A percentile compares a stretch with the other conserved stretches of the same genome.
These are phyloP conservation scores for Drosophila aff. DNA, from an alignment of 1,140 invertebrate genomes.

Conservation along the genomic window DNA sequence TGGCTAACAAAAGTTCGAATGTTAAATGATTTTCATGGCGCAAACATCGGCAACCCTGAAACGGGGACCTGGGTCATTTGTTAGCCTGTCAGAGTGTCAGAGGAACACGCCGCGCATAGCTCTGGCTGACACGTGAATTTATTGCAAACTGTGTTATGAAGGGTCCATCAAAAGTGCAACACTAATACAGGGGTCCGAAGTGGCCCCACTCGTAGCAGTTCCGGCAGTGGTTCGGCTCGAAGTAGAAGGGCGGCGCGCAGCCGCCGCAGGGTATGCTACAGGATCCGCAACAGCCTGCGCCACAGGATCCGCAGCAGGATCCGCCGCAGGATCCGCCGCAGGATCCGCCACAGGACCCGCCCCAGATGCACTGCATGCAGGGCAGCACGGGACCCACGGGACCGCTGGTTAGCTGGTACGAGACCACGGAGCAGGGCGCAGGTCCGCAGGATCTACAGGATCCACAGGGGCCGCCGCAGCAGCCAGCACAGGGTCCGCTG, in stretches of 20 bases:
- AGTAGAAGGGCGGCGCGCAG: constrained; percentile 65
- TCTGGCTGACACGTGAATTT: constrained; percentile 62
- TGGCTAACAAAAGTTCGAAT: constrained; percentile 42
- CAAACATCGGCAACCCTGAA: constrained; percentile 49
- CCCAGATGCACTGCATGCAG: constrained; percentile 39
- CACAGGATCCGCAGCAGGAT: neutral
- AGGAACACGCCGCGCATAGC: constrained; percentile 4
- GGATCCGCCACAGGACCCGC: neutral
- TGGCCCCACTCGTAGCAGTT: constrained; percentile 66
- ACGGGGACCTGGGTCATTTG: constrained; percentile 44
- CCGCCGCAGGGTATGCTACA: neutral
- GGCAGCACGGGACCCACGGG: constrained; percentile 60
- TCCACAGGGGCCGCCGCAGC: neutral
- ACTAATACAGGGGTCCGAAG: constrained; percentile 68
- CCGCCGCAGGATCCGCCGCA: neutral
- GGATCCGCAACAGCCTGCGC: neutral
- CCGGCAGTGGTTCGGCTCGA: constrained; percentile 50
- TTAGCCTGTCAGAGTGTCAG: constrained; percentile 63
- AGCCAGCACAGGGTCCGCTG: constrained; percentile 1
- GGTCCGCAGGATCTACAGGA: constrained; percentile 22
- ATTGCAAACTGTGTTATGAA: constrained; percentile 60
- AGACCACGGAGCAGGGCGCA: constrained; percentile 53
- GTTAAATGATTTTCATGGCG: constrained; percentile 61
- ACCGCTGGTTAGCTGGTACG: constrained; percentile 56
- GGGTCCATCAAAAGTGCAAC: constrained; percentile 42